These are phyloP conservation scores for Tychaedon coryphoeus DNA, from an alignment of 2,113 vertebrate genomes.

Conservation along the genomic window DNA sequence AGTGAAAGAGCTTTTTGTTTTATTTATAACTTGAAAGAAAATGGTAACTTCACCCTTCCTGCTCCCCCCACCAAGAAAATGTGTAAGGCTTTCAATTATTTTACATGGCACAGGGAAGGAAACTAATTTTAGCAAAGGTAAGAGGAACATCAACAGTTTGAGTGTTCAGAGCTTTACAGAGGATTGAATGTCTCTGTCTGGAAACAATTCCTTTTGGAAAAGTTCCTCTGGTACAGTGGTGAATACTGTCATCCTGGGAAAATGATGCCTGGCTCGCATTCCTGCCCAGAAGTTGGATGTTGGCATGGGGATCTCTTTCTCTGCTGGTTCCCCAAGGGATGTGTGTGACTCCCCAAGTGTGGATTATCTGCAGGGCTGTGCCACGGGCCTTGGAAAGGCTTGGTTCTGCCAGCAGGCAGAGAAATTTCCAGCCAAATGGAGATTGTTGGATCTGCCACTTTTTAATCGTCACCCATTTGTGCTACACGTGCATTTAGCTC, in stretches of 20 bases:
- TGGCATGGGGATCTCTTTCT: slow-evolving; percentile 72
- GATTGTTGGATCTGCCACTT: not conserved
- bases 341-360: not conserved
- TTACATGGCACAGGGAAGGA: not conserved
- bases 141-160: not conserved
- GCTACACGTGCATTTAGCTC: not conserved
- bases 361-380: not conserved
- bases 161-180: not conserved
- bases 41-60: not conserved
- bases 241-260: slow-evolving; percentile 33
- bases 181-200: not conserved
- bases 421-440: not conserved
- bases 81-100: not conserved
- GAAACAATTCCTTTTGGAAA: not conserved
- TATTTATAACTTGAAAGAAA: not conserved
- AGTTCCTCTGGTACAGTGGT: not conserved
- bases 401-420: not conserved
- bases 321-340: not conserved
- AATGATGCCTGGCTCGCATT: slow-evolving; percentile 63
- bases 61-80: not conserved
- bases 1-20: not conserved
- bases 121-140: not conserved
- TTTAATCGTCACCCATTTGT: not conserved
- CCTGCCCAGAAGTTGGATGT: slow-evolving; percentile 39
- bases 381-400: not conserved